Base-by-base conservation (phyloP, 1,140 invertebrate species). In the Eriosoma lanigerum region DNA sequence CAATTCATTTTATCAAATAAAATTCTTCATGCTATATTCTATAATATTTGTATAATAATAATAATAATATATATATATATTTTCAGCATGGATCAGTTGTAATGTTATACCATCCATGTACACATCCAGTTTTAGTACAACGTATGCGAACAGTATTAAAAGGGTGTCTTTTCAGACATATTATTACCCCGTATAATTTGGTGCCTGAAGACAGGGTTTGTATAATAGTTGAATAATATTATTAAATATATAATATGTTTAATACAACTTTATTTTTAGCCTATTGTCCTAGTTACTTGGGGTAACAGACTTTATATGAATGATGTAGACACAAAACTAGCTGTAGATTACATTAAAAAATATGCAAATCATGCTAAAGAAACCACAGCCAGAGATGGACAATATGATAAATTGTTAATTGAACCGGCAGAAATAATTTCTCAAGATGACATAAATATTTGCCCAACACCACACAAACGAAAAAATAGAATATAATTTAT, bases 71-170 rank as follows among this genome's bases (percentile, higher is more conserved):
- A 38, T 44, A 46, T 15, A 6, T 66, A 21, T 75, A 78, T 81
- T 85, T 87, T 44, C 83, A 92, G 89, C 94, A 96, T 86, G 94
- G 95, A 75, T 91, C 91, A 5, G 87, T 96, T 54, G 92, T 94
- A 1, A 91, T 95, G 89, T 85, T 96, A 12, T 96, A 95, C 84
- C 93, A 97, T 88, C 95, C 95, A 1, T 97, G 95, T 87, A 91
- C 93, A 12, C 89, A 93, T 86, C 87, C 86, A 1, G 81, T 87
- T 8, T 88, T 93, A 87, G 89, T 96, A 0, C 84, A 90, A 50
- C 82, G 86, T 64, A 86, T 96, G 80, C 90, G 88, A 84, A 85
- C 86, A 60, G 81, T 95, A 2, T 89, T 96, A 0, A 89, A 84
- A 32, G 86, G 86, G 2, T 97, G 95, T 85, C 84, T 96, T 0